Conservation (phyloP, 2,888 invertebrate species). For the Trisateles emortualis region DNA sequence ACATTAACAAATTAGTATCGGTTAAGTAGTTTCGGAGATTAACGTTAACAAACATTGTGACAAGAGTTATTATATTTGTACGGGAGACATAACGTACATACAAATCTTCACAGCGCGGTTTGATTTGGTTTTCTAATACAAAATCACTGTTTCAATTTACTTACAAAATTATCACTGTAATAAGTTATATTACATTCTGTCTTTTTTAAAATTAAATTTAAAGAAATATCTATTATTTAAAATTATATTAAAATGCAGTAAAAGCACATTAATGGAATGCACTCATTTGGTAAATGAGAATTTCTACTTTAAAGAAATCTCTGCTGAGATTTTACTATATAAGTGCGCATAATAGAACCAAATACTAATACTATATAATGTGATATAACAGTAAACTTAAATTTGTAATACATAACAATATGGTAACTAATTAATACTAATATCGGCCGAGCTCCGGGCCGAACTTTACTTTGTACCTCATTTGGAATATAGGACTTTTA, state of each 20-base stretch:
- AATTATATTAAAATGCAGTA: constrained; percentile 1
- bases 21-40: no score
- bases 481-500: constrained; percentile 40
- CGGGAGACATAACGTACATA: not conserved
- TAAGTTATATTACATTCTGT: no score
- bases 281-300: not conserved
- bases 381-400: constrained; percentile 41
- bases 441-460: constrained; percentile 18
- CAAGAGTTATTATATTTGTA: no score
- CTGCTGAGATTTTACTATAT: not conserved
- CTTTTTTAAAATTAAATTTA: not conserved
- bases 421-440: constrained; percentile 71
- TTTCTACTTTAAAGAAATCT: not conserved
- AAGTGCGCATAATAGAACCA: constrained; percentile 24
- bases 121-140: constrained; percentile 29
- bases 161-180: not conserved
- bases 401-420: constrained; percentile 50
- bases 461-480: constrained; percentile 56
- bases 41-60: no score
- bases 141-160: not conserved
- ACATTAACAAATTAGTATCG: no score
- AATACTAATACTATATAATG: constrained; percentile 22
- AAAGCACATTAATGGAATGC: constrained; percentile 8
- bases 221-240: not conserved
- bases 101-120: constrained; percentile 39